Evolutionary conservation across 2,888 invertebrate species (phyloP).

Genomic region (Erebia epiphron): DNA sequence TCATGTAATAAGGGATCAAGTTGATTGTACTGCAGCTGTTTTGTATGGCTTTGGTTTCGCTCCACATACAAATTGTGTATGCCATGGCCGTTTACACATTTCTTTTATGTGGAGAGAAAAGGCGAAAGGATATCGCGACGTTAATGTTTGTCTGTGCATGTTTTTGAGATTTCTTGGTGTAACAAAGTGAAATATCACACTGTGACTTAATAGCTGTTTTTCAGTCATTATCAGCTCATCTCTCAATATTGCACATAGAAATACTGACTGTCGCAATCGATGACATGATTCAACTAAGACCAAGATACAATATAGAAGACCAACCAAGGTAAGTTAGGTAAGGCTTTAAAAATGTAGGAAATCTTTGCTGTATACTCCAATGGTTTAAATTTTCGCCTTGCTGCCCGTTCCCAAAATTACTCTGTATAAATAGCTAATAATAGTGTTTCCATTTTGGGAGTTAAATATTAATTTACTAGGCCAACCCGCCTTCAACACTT

Average conservation of each 20-base stretch:
- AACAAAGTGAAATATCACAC: constrained; percentile 20
- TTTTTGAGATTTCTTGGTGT: constrained; percentile 36
- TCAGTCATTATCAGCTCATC: background rate
- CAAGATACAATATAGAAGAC: too few species aligned
- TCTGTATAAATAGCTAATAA: too few species aligned
- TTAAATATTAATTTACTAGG: too few species aligned
- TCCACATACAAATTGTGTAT: constrained; percentile 66
- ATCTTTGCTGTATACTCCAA: too few species aligned
- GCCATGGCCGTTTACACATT: constrained; percentile 73
- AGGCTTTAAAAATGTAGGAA: too few species aligned
- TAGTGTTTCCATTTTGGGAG: too few species aligned
- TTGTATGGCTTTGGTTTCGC: constrained; percentile 49
- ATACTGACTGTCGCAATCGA: background rate
- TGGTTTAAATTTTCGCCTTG: too few species aligned
- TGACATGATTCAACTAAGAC: background rate
- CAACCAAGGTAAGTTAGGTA: too few species aligned
- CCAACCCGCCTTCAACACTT: too few species aligned
- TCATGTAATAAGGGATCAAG: constrained; percentile 33
- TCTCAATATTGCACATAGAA: constrained; percentile 5
- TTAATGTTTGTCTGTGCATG: constrained; percentile 46
- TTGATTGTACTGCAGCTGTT: constrained; percentile 28
- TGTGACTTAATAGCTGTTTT: constrained; percentile 1
- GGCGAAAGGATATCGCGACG: constrained; percentile 71
- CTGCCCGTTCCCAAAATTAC: too few species aligned
- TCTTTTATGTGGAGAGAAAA: constrained; percentile 73